Evolutionary conservation across 53 echinoderm and acorn worm genomes (phyloP).

Genomic region (Paracentrotus lividus): DNA sequence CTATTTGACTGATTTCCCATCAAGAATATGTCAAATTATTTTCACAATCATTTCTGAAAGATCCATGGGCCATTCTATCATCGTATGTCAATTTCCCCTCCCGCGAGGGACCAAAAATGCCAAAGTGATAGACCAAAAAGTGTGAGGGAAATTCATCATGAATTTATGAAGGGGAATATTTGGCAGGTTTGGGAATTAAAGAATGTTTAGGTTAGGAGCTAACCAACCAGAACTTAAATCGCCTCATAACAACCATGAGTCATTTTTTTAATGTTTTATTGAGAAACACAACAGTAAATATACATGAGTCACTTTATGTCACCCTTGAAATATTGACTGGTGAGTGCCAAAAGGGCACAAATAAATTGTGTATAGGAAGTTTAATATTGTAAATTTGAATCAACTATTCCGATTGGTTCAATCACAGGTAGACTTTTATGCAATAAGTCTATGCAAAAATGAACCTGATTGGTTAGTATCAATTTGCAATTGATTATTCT

Average conservation of each 20-base stretch:
- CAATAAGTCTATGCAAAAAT: no score
- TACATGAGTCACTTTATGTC: no score
- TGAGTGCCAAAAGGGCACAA: no score
- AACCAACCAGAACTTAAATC: not conserved
- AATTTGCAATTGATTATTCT: no score
- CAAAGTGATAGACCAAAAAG: not conserved
- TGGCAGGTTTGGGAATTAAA: slow-evolving; percentile 27
- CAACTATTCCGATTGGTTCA: no score
- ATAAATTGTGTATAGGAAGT: no score
- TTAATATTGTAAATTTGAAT: no score
- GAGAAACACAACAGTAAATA: no score
- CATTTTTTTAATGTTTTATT: no score
- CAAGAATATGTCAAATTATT: not conserved
- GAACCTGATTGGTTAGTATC: no score
- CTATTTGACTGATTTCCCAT: not conserved
- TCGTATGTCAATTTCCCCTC: not conserved
- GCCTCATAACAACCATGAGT: not conserved
- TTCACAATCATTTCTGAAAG: not conserved
- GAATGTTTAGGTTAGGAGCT: slow-evolving; percentile 5
- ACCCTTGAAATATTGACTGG: no score
- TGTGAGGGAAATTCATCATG: slow-evolving; percentile 12
- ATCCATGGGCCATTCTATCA: not conserved
- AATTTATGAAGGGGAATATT: not conserved
- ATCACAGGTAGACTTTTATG: no score
- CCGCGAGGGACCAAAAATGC: not conserved